phyloP scores from a whole-genome alignment of 2,113 vertebrate species.

The Pseudopipra pipra region DNA sequence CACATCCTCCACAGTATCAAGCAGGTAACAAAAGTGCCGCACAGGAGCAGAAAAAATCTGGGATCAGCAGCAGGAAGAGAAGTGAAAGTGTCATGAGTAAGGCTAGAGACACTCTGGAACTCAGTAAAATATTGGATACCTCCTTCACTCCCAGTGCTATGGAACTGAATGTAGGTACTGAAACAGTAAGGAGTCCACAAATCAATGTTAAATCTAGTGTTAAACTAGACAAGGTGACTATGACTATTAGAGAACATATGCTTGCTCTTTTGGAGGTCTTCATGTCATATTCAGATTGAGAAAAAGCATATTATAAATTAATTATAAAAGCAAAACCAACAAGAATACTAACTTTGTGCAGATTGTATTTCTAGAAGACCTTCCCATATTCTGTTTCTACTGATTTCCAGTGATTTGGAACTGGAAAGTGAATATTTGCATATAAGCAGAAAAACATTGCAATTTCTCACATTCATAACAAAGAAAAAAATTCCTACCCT shows the following conservation, averaged over 20 bases:
- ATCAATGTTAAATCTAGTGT: fast-evolving
- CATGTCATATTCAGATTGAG: background rate
- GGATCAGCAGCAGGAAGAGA: background rate
- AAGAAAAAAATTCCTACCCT: background rate
- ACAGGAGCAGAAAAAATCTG: background rate
- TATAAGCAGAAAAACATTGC: background rate
- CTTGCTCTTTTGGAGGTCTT: background rate
- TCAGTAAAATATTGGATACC: background rate
- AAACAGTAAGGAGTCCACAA: background rate
- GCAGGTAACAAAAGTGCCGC: background rate
- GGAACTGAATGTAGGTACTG: background rate
- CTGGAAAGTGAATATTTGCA: background rate
- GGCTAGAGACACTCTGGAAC: background rate
- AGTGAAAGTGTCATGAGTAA: background rate
- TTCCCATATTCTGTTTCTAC: background rate
- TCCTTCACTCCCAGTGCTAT: background rate
- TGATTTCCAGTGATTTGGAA: background rate
- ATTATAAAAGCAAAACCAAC: background rate
- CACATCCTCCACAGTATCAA: background rate
- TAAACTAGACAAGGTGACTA: background rate
- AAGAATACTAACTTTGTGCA: background rate
- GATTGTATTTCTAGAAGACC: background rate
- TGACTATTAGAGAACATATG: fast-evolving
- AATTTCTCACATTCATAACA: background rate
- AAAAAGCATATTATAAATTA: background rate